Evolutionary conservation across 1,140 invertebrate genomes (phyloP), one percentile per base, ranked within the genome.

Genomic region (Harlomillsia oculata): DNA sequence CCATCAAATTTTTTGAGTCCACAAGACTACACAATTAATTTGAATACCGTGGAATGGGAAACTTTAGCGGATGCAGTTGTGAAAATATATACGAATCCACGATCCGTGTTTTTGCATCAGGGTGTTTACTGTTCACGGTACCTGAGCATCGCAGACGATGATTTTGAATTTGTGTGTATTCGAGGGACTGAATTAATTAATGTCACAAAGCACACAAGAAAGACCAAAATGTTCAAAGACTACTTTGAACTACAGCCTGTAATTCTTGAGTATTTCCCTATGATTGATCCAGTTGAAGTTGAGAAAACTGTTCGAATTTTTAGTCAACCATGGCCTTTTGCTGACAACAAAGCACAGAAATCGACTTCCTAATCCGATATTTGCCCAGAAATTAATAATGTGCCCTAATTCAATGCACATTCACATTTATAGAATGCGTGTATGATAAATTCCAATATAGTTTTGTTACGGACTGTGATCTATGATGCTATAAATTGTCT

Each of bases 251-350:
- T 59, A 4, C 18, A 36, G 1, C 60, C 60, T 13, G 20, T 13
- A 13, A 29, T 62, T 36, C 13, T 36, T 5, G 26, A 58, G 41
- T 62, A 58, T 46, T 62, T 62, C 26, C 56, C 60, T 3, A 58
- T 58, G 60, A 37, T 62, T 14, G 23, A 32, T n/a, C 18, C 16
- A 9, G 16, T 14, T 4, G 37, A 58, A 21, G 46, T 62, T 5
- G 39, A 50, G 1, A 26, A 6, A 13, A 34, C 51, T 25, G n/a
- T 54, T 5, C 21, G 29, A 44, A 45, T 58, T 49, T 55, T 54
- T 29, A 54, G n/a, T 34, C 3, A 37, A 11, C 55, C 48, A 14
- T 45, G n/a, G n/a, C n/a, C n/a, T n/a, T n/a, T n/a, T n/a, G n/a
- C n/a, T n/a, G n/a, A n/a, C n/a, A n/a, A n/a, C n/a, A n/a, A n/a